A percentile compares a stretch with the other conserved stretches of the same genome.
Conservation (phyloP, 2,797 vertebrate species). For the Sylvia borin region DNA sequence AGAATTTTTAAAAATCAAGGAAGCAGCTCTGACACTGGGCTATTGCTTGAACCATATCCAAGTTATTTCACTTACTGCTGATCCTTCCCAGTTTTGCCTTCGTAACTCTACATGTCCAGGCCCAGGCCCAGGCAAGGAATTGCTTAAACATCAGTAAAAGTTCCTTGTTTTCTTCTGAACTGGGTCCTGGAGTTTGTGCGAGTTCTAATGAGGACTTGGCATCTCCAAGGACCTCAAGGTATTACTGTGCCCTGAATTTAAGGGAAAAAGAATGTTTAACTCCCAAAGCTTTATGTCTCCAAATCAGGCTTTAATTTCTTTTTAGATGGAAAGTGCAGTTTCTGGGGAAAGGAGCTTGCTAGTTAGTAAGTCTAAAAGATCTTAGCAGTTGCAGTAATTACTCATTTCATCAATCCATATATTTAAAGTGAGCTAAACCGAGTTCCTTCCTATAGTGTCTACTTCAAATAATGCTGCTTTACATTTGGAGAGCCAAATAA, state of each 20-base stretch:
- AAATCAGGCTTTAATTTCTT: background rate
- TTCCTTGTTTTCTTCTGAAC: constrained; percentile 4
- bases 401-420: constrained; percentile 41
- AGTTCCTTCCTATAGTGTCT: constrained; percentile 40
- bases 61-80: background rate
- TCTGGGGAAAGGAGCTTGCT: constrained; percentile 6
- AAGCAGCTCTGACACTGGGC: background rate
- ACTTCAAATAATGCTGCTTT: constrained; percentile 54
- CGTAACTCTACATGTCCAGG: background rate
- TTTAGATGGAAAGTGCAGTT: background rate
- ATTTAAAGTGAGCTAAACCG: background rate
- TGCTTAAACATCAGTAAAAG: background rate
- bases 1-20: background rate
- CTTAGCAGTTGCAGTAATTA: constrained; percentile 29
- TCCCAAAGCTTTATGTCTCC: background rate
- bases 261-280: background rate
- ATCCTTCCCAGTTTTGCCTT: background rate
- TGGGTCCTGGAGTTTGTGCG: background rate
- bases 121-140: background rate
- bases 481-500: constrained; percentile 47
- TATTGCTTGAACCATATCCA: background rate
- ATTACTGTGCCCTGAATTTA: background rate
- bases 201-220: background rate
- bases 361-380: background rate
- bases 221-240: background rate